phyloP scores from a whole-genome alignment of 2,888 invertebrate species.

The Polietes domitor region DNA sequence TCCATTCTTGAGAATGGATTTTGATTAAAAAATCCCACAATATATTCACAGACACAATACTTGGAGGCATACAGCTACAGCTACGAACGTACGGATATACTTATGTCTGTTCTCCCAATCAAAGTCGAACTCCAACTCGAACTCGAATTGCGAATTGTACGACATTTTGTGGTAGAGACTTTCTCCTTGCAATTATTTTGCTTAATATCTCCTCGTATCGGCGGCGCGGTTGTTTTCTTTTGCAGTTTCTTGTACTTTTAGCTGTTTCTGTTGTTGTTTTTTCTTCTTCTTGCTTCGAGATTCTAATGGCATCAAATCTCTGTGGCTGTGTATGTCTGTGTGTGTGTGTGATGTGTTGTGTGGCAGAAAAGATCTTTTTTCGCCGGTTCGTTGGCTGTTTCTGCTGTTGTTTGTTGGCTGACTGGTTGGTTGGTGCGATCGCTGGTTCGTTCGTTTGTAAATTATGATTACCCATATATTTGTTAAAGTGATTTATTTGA shows the following conservation, averaged over 20 bases:
- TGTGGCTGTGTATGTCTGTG: constrained; percentile 9
- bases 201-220: constrained; percentile 47
- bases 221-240: not conserved
- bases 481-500: constrained; percentile 63
- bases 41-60: constrained; percentile 42
- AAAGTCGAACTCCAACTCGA: not conserved
- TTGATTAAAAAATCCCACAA: constrained; percentile 58
- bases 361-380: constrained; percentile 45
- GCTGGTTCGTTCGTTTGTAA: constrained; percentile 50
- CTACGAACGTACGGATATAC: constrained; percentile 32
- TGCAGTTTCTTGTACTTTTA: constrained; percentile 35
- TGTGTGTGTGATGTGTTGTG: constrained; percentile 47
- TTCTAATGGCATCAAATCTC: constrained; percentile 63
- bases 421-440: constrained; percentile 32
- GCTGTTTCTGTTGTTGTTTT: not conserved
- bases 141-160: constrained; percentile 12
- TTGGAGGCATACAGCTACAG: not conserved
- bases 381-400: not conserved
- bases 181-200: constrained; percentile 65
- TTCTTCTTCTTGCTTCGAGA: constrained; percentile 28
- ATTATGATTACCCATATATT: constrained; percentile 65
- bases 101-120: not conserved
- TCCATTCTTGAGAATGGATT: constrained; percentile 53
- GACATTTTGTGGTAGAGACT: constrained; percentile 56
- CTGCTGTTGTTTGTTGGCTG: too few relatives aligned